A percentile compares a stretch with the other conserved stretches of the same genome.
phyloP scores from a whole-genome alignment of 2,888 invertebrate genomes.

The Pollenia labialis region DNA sequence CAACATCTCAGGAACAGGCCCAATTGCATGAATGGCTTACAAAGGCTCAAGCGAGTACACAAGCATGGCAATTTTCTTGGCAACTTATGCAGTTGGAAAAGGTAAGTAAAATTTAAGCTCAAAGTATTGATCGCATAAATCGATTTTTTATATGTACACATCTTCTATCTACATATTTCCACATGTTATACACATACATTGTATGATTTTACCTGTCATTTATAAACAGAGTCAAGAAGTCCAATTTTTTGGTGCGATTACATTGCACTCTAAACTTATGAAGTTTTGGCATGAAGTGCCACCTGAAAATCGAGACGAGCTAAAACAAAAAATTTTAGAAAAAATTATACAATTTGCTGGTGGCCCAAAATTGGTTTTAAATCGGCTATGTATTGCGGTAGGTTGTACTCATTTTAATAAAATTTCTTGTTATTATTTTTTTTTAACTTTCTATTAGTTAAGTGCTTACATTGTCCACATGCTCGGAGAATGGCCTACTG shows the following conservation, averaged over 20 bases:
- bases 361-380: conserved; percentile 93
- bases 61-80: conserved; percentile 98
- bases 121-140: neutral
- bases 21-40: conserved; percentile 94
- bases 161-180: neutral
- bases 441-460: conserved; percentile 86
- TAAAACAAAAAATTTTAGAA: conserved; percentile 91
- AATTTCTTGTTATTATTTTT: neutral
- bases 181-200: conserved; percentile 13
- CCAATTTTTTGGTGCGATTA: conserved; percentile 97
- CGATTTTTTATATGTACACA: conserved; percentile 26
- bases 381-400: conserved; percentile 94
- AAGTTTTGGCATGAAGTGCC: conserved; percentile 95
- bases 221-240: conserved; percentile 91
- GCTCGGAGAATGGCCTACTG: conserved; percentile 85
- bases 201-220: neutral
- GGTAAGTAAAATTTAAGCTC: conserved; percentile 84
- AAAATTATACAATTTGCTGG: conserved; percentile 90
- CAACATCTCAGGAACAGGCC: conserved; percentile 87
- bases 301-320: conserved; percentile 89
- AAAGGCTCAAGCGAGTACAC: conserved; percentile 91
- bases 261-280: conserved; percentile 93
- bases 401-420: conserved; percentile 47
- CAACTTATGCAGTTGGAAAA: conserved; percentile 92
- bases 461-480: conserved; percentile 92